A percentile compares a stretch with the other conserved stretches of the same genome.
Conservation (phyloP, 2,113 vertebrate genomes). For the Thunnus maccoyii region DNA sequence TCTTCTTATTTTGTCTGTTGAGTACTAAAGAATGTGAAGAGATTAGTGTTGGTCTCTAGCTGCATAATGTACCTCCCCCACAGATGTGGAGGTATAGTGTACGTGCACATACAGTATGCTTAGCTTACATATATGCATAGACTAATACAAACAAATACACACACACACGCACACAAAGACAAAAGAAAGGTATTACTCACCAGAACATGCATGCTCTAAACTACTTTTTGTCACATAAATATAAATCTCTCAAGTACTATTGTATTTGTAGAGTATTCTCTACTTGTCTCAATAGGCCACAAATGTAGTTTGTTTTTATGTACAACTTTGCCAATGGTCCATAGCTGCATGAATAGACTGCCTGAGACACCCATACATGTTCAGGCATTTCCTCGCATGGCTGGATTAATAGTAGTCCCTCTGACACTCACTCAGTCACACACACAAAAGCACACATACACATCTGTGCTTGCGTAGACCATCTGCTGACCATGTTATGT, state of each 20-base stretch:
- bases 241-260: constrained; percentile 12
- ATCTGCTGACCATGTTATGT: constrained; percentile 81
- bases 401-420: constrained; percentile 59
- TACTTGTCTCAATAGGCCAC: constrained; percentile 1
- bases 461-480: constrained; percentile 69
- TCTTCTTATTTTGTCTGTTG: background rate
- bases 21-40: constrained; percentile 14
- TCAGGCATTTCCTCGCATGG: constrained; percentile 57
- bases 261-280: background rate
- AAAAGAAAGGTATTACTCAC: background rate
- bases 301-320: constrained; percentile 29
- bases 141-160: background rate
- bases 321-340: background rate
- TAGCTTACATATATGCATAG: background rate
- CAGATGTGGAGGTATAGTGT: constrained; percentile 4
- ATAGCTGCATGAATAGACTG: constrained; percentile 17
- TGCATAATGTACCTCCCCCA: constrained; percentile 8
- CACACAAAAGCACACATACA: constrained; percentile 41
- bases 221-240: constrained; percentile 21
- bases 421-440: constrained; percentile 31
- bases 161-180: background rate
- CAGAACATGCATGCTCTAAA: background rate
- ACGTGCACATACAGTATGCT: background rate
- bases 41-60: constrained; percentile 22
- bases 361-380: constrained; percentile 38